phyloP scores from a whole-genome alignment of 2,113 vertebrate species.

The Rhabdomys dilectus region DNA sequence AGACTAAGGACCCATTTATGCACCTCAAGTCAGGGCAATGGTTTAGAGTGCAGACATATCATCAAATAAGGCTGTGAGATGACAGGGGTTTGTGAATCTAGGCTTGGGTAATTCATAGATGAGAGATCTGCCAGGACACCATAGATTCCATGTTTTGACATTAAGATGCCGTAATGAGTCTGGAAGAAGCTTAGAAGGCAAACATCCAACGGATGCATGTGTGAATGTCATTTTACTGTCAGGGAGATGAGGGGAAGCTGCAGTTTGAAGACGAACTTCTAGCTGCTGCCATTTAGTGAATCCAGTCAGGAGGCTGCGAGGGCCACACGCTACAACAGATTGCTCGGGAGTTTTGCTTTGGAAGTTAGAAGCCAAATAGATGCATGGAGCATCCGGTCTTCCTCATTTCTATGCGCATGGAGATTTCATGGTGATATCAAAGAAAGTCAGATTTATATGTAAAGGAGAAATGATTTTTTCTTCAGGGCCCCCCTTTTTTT shows the following conservation, averaged over 20 bases:
- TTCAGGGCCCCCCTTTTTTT: neutral
- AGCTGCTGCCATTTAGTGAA: neutral
- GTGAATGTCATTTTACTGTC: neutral
- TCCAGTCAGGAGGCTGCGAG: conserved; percentile 3
- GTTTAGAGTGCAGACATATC: neutral
- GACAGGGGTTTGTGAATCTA: neutral
- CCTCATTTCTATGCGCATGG: conserved; percentile 56
- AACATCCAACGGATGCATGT: neutral
- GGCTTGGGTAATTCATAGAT: neutral
- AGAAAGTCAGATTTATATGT: conserved; percentile 44
- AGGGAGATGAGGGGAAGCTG: neutral
- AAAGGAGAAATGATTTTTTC: conserved; percentile 68
- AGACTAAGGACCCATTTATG: neutral
- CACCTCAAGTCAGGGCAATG: neutral
- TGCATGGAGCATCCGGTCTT: conserved; percentile 43
- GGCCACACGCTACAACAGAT: neutral
- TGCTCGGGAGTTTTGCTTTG: conserved; percentile 60
- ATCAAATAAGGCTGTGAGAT: neutral
- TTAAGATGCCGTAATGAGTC: neutral
- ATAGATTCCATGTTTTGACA: neutral
- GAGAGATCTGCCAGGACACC: neutral
- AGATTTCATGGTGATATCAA: conserved; percentile 59
- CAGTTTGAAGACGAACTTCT: neutral
- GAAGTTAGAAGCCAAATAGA: conserved; percentile 65
- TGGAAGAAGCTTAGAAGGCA: neutral